Conservation (phyloP, 2,113 vertebrate genomes). For the Apeltes quadracus region DNA sequence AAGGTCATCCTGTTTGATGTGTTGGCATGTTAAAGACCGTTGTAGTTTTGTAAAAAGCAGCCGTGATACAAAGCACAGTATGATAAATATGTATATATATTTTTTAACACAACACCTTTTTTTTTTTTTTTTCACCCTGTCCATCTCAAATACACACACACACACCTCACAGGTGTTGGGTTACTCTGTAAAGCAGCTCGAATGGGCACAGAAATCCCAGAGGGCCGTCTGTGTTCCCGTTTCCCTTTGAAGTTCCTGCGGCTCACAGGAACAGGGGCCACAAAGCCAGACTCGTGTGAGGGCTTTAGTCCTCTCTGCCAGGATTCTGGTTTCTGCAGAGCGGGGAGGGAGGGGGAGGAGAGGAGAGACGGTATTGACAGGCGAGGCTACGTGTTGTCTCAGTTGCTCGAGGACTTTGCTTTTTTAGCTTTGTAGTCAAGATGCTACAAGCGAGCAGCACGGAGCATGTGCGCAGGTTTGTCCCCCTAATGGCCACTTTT, state of each 20-base stretch:
- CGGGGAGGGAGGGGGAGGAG: background rate
- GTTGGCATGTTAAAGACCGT: constrained; percentile 1
- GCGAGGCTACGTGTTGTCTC: constrained; percentile 51
- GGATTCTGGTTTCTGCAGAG: constrained; percentile 38
- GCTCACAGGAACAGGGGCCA: constrained; percentile 65
- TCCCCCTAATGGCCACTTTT: background rate
- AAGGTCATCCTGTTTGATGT: constrained; percentile 22
- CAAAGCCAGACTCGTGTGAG: constrained; percentile 69
- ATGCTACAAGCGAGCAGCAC: constrained; percentile 22
- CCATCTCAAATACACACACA: constrained; percentile 32
- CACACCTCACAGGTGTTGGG: constrained; percentile 75
- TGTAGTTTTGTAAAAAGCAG: constrained; percentile 7
- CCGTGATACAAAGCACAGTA: constrained; percentile 25
- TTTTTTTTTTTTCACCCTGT: constrained; percentile 15
- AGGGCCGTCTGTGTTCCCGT: constrained; percentile 68
- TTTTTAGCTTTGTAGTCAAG: constrained; percentile 54
- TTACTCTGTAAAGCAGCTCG: constrained; percentile 74
- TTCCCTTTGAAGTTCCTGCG: constrained; percentile 76
- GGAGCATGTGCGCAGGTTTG: constrained; percentile 18
- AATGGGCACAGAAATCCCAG: constrained; percentile 72
- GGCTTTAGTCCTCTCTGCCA: constrained; percentile 57
- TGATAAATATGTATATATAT: background rate
- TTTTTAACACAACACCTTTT: too few relatives aligned
- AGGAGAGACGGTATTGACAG: constrained; percentile 27
- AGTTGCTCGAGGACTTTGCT: constrained; percentile 46